Evolutionary conservation across 2,888 invertebrate species (phyloP), one percentile per base, ranked within the genome.

Genomic region (Orthosia incerta): DNA sequence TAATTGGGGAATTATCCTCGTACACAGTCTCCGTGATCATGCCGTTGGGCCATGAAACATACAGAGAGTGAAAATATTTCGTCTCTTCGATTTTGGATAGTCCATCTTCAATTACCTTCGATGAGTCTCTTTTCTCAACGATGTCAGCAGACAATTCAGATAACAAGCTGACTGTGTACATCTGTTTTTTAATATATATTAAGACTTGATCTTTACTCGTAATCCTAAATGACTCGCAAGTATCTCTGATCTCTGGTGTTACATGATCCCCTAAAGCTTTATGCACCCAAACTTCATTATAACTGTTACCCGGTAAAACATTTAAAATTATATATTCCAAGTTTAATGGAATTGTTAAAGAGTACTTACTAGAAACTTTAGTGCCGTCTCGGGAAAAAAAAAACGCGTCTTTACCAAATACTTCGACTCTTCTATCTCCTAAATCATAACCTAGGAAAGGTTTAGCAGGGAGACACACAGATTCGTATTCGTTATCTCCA

Each of bases 31-130:
- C 94, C 13, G 94, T 94, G 13, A 95, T 90, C 50, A 94, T 90
- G 3, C 96, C 96, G 80, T 95, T 96, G 2, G 96, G 95, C 95
- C 95, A 96, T 5, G 95, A 94, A 26, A 95, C 82, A 78, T 84
- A 89, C 55, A 96, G 81, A 2, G 94, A 92, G 86, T 95, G 89
- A 87, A 87, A 95, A 55, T 83, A 84, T 82, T 88, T 88, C 2
- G 81, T 87, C 87, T 92, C 92, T 77, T 85, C 86, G 70, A 7
- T 45, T 48, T 79, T 64, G 51, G 74, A 71, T 83, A 83, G 56
- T 82, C 76, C 48, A 85, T 71, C 20, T 18, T n/a, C 20, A 50
- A 77, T 0, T 51, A 75, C 50, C 68, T 88, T 88, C 7, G 69
- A 39, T 13, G 53, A 46, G 26, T 74, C 82, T 71, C 90, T 89